These are phyloP conservation scores for Thera britannica DNA, from an alignment of 2,888 invertebrate species.

Conservation along the genomic window DNA sequence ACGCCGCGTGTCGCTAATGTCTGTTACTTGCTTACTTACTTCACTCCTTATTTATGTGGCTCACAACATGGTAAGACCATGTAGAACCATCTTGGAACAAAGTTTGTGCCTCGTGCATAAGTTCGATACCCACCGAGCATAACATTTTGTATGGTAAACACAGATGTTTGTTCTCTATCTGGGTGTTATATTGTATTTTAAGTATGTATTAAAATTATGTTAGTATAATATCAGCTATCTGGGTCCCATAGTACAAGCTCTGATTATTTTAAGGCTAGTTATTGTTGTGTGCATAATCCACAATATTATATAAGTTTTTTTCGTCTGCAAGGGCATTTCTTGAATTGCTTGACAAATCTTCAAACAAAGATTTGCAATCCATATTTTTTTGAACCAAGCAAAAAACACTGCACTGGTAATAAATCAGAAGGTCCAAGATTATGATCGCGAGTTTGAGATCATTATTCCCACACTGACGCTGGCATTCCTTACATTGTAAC, in stretches of 20 bases:
- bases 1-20: constrained; percentile 55
- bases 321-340: too few relatives aligned
- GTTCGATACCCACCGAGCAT: constrained; percentile 5
- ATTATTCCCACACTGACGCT: constrained; percentile 49
- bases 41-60: constrained; percentile 46
- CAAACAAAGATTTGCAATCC: neutral
- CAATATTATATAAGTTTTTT: too few relatives aligned
- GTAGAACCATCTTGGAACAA: constrained; percentile 29
- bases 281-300: too few relatives aligned
- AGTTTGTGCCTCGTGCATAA: constrained; percentile 9
- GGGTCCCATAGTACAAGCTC: too few relatives aligned
- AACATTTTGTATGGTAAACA: neutral
- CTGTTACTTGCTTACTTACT: constrained; percentile 47
- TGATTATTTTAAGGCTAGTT: too few relatives aligned
- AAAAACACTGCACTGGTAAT: constrained; percentile 2
- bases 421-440: constrained; percentile 18
- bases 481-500: constrained; percentile 59
- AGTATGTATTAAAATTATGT: too few relatives aligned
- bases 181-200: too few relatives aligned
- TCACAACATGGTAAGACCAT: constrained; percentile 33
- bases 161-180: too few relatives aligned
- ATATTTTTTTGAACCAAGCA: neutral
- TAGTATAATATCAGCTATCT: too few relatives aligned
- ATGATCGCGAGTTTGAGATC: constrained; percentile 27
- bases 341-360: too few relatives aligned